phyloP scores from a whole-genome alignment of 2,113 vertebrate species.

The Asarcornis scutulata region DNA sequence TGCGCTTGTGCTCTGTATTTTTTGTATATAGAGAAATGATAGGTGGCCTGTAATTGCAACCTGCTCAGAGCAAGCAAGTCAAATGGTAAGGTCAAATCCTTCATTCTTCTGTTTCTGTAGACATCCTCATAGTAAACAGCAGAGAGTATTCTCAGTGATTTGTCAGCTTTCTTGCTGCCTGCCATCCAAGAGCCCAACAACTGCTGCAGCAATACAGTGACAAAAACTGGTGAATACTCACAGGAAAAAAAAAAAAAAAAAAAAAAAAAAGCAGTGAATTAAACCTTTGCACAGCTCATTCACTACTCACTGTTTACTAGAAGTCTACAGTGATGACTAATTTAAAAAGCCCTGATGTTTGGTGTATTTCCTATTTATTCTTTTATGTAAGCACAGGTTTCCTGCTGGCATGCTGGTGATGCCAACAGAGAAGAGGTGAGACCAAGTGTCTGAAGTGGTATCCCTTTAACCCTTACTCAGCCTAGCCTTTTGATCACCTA shows the following conservation, averaged over 20 bases:
- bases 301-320: not conserved
- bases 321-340: not conserved
- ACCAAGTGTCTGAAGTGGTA: not conserved
- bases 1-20: not conserved
- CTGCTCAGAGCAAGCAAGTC: constrained; percentile 1
- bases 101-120: not conserved
- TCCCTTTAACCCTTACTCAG: not conserved
- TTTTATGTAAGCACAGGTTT: not conserved
- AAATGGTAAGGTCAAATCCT: not conserved
- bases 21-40: not conserved
- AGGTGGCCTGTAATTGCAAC: constrained; percentile 23
- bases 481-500: not conserved
- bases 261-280: not conserved
- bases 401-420: not conserved
- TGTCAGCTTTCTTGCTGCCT: constrained; percentile 1
- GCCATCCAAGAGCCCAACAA: not conserved
- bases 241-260: not conserved
- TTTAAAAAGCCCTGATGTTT: not conserved
- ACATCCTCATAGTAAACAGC: not conserved
- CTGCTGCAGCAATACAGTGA: not conserved
- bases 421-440: not conserved
- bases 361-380: not conserved
- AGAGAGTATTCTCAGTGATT: not conserved
- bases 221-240: not conserved
- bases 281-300: not conserved